Evolutionary conservation across 2,113 vertebrate genomes (phyloP), one percentile per base, ranked within the genome.

Genomic region (Pogona vitticeps): DNA sequence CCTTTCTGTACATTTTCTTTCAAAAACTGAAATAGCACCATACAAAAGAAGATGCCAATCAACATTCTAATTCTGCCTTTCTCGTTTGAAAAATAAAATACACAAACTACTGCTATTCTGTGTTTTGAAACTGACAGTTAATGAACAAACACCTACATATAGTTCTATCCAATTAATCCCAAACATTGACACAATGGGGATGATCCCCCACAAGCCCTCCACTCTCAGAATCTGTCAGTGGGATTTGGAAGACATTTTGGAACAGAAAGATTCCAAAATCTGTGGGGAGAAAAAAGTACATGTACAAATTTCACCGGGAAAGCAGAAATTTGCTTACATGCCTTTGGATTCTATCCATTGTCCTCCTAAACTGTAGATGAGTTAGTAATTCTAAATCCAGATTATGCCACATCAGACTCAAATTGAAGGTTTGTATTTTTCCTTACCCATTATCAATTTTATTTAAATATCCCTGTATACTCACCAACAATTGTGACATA

Each of bases 31-130:
- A 36, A 21, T 52, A 13, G 28, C 15, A 80, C 31, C n/a, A 85
- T 1, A 38, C 13, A 15, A 56, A 18, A 46, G 72, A 26, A 15
- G 85, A 88, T 93, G 90, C 88, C 86, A 86, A 33, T 5, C 68
- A 77, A 86, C 28, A 56, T 33, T 80, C 80, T 83, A 38, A 38
- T 20, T 84, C 79, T 38, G 0, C 28, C 90, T 31, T 67, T 84
- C 58, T 86, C 85, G 80, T 46, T 76, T 76, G 42, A 23, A 40
- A n/a, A 85, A 61, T 23, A 23, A 7, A 26, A 82, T 78, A 79
- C 20, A 61, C 71, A 85, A 93, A 90, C 83, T 77, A 82, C 87
- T 91, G 88, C 78, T 76, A 80, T 84, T 83, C 21, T 58, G 33
- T 73, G 26, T 61, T 42, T 42, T 63, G 56, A 61, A 61, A 58